Evolutionary conservation across 2,888 invertebrate genomes (phyloP), one percentile per base, ranked within the genome.

Genomic region (Mythimna albipuncta): DNA sequence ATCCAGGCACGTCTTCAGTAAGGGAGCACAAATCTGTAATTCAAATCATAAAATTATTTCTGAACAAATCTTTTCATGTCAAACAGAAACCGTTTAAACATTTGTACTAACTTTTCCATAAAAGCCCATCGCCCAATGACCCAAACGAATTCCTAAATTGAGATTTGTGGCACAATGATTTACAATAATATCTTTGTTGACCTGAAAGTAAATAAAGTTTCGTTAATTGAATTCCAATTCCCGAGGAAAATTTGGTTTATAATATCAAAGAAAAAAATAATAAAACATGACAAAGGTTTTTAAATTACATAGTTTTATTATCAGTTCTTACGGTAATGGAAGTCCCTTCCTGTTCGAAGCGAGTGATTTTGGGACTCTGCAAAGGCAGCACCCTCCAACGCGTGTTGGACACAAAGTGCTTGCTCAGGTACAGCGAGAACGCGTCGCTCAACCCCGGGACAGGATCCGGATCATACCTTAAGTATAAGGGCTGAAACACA

Each of bases 151-250:
- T 19, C 95, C 95, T 77, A 96, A 89, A 88, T 96, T 96, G 55
- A 89, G 82, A 87, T 96, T 96, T 54, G 96, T 95, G 44, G 95
- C 91, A 81, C 95, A 96, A 85, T 96, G 96, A 84, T 96, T 96
- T 82, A 96, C 88, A 63, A 96, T 82, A 55, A 96, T 81, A 80
- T 96, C 95, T 80, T 91, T 91, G 81, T 96, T 96, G 57, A 95
- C 94, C 96, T 96, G 90, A 71, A 92, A 92, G 85, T 80, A 86
- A 81, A 84, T 68, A 77, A n/a, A 70, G 47, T 75, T 64, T 63
- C 21, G 50, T 75, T 77, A 84, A 77, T 78, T 74, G 68, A 67
- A 73, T 76, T 77, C 59, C 59, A 47, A 47, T 41, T 65, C 13
- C n/a, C 26, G 58, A 58, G 44, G 54, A 38, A 26, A 69, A 35